Conservation (phyloP, 2,113 vertebrate genomes). For the Gavia stellata region DNA sequence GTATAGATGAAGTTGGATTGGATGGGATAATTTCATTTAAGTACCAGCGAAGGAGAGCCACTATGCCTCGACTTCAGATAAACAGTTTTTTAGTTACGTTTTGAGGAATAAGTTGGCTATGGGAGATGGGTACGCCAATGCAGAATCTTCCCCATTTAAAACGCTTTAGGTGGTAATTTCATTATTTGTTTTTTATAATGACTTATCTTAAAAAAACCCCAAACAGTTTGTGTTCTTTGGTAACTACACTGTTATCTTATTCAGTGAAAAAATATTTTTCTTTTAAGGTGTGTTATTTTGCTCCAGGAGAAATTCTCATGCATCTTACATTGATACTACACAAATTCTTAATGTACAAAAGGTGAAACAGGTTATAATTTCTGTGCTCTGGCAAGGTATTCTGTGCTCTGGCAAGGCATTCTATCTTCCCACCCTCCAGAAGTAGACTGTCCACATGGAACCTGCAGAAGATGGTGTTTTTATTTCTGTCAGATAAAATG, state of each 20-base stretch:
- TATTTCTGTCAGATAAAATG: not conserved
- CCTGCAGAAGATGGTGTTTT: not conserved
- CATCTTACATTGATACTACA: not conserved
- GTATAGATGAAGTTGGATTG: not conserved
- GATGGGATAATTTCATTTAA: not conserved
- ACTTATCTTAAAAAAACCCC: not conserved
- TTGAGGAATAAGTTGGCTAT: not conserved
- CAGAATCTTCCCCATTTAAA: not conserved
- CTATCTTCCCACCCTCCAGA: not conserved
- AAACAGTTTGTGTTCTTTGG: not conserved
- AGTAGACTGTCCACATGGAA: not conserved
- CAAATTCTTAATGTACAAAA: not conserved
- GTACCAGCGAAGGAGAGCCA: not conserved
- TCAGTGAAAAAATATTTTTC: not conserved
- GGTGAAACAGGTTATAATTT: not conserved
- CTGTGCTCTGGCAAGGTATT: not conserved
- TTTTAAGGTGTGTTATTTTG: not conserved
- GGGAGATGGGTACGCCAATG: accelerated
- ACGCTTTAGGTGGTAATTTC: not conserved
- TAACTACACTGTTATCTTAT: not conserved
- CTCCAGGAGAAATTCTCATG: not conserved
- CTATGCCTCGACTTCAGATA: not conserved
- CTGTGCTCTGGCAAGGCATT: not conserved
- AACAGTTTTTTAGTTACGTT: not conserved
- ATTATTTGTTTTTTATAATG: not conserved